Evolutionary conservation across 1,140 invertebrate genomes (phyloP).

Genomic region (Aphis craccivora): DNA sequence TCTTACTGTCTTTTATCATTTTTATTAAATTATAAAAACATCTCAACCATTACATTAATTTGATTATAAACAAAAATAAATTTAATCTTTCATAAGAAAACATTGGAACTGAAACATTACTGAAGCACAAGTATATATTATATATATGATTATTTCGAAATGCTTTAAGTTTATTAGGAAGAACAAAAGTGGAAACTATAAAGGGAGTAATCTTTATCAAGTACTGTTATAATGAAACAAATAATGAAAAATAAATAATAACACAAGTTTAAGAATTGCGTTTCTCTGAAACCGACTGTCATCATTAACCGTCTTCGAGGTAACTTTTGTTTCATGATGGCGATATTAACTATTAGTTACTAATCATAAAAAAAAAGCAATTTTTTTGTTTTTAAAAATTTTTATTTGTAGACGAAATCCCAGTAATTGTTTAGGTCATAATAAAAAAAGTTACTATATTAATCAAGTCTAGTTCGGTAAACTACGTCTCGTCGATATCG

Average conservation of each 20-base stretch:
- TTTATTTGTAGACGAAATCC: not conserved
- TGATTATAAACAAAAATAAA: not conserved
- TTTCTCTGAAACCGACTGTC: not conserved
- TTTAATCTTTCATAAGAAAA: not conserved
- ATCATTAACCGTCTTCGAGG: not conserved
- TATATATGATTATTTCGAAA: not conserved
- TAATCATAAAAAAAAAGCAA: not conserved
- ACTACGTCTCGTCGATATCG: not conserved
- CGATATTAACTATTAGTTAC: not conserved
- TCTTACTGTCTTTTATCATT: not conserved
- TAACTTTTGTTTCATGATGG: not conserved
- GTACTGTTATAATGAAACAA: constrained; percentile 27
- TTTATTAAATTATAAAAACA: not conserved
- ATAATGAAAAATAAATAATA: constrained; percentile 30
- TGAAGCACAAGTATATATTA: not conserved
- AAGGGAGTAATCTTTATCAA: constrained; percentile 28
- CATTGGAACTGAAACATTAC: not conserved
- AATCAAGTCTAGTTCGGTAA: not conserved
- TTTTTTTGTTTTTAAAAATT: not conserved
- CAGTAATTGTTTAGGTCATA: no score
- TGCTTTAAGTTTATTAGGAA: constrained; percentile 27
- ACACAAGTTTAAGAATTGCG: constrained; percentile 1
- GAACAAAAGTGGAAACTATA: constrained; percentile 2
- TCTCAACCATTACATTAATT: not conserved
- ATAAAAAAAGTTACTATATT: no score